These are phyloP conservation scores for Parthenolecanium corni DNA, from an alignment of 2,888 invertebrate genomes.

Conservation along the genomic window DNA sequence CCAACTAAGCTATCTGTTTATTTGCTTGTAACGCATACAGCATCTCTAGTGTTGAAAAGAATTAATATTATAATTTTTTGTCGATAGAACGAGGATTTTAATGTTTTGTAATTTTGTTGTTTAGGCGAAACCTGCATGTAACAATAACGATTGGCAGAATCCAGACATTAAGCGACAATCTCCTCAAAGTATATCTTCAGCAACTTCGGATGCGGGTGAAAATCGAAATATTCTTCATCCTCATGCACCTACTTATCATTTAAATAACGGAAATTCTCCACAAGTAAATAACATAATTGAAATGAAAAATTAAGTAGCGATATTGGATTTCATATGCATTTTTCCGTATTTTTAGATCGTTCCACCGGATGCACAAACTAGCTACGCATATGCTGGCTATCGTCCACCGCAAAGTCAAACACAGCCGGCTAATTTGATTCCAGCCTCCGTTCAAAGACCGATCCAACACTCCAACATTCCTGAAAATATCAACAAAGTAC, in stretches of 20 bases:
- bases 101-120: no score
- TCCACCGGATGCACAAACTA: conserved; percentile 31
- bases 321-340: no score
- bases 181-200: conserved; percentile 16
- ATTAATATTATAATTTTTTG: no score
- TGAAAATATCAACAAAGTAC: conserved; percentile 10
- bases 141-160: conserved; percentile 27
- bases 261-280: conserved; percentile 23
- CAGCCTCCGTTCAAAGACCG: conserved; percentile 14
- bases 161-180: conserved; percentile 21
- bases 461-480: conserved; percentile 19
- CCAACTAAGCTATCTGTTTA: no score
- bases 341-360: neutral
- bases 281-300: conserved; percentile 19
- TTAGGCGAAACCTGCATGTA: conserved; percentile 20
- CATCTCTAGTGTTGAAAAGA: no score
- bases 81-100: no score
- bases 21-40: no score
- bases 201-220: conserved; percentile 18
- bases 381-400: conserved; percentile 33
- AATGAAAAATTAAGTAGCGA: neutral
- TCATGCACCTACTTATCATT: conserved; percentile 7
- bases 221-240: conserved; percentile 4
- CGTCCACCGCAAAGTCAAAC: conserved; percentile 32
- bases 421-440: conserved; percentile 25